These are phyloP conservation scores for Sinocyclocheilus grahami DNA, from an alignment of 2,113 vertebrate genomes.

Conservation along the genomic window DNA sequence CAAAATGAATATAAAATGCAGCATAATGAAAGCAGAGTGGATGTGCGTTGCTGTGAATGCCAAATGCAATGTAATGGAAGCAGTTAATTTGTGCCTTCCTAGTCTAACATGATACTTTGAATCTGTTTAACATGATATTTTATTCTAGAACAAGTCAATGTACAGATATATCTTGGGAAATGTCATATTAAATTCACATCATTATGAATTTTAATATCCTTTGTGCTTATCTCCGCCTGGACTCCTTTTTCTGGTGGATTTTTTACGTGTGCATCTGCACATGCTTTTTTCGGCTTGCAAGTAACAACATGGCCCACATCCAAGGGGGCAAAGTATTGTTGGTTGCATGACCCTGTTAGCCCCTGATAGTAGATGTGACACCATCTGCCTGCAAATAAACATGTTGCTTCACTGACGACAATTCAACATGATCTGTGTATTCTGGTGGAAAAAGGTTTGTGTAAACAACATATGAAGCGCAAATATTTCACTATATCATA, in stretches of 20 bases:
- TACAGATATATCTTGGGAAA: neutral
- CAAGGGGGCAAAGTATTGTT: neutral
- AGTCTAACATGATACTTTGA: slow-evolving; percentile 16
- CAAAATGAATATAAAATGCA: neutral
- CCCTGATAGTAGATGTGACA: neutral
- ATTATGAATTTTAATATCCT: neutral
- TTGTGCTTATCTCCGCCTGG: neutral
- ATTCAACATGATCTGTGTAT: neutral
- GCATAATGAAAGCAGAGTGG: slow-evolving; percentile 5
- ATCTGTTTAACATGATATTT: neutral
- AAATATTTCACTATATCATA: neutral
- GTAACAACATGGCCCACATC: neutral
- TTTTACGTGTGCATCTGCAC: neutral
- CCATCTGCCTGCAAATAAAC: slow-evolving; percentile 8
- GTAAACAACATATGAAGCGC: neutral
- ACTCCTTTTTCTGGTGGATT: neutral
- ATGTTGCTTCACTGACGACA: neutral
- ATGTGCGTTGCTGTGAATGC: neutral
- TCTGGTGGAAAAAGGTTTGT: neutral
- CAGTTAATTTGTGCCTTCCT: neutral
- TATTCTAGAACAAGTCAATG: neutral
- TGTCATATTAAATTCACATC: neutral
- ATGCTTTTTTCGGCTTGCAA: neutral
- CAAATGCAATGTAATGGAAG: slow-evolving; percentile 17
- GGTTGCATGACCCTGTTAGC: neutral